Conservation (phyloP, 2,888 invertebrate species). For the Allygus modestus region DNA sequence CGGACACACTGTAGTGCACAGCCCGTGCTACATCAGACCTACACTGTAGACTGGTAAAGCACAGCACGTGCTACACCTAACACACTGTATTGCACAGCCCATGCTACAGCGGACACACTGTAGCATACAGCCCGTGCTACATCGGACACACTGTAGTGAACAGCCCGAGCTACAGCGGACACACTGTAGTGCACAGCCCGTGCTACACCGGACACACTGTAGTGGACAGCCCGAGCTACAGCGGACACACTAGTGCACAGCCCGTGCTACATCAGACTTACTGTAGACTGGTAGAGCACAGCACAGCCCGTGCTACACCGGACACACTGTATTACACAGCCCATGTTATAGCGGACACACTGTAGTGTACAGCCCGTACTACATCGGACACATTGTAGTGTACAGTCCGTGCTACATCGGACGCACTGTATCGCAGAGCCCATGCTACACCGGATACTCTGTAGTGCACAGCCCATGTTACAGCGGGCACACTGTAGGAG, state of each 20-base stretch:
- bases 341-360: background rate
- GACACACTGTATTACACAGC: background rate
- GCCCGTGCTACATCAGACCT: no score
- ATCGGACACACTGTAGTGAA: background rate
- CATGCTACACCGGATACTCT: background rate
- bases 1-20: background rate
- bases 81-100: background rate
- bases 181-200: background rate
- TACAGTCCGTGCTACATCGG: no score
- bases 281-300: background rate
- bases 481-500: background rate
- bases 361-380: conserved; percentile 3
- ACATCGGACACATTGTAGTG: background rate
- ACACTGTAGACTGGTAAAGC: no score
- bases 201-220: background rate
- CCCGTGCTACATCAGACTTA: no score
- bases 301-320: background rate
- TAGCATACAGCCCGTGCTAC: background rate
- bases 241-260: background rate
- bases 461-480: conserved; percentile 5
- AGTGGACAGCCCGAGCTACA: background rate
- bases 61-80: no score
- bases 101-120: background rate
- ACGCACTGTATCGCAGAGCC: background rate
- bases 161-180: background rate